These are phyloP conservation scores for Rhopalosiphum padi DNA, from an alignment of 1,140 invertebrate genomes.

Conservation along the genomic window DNA sequence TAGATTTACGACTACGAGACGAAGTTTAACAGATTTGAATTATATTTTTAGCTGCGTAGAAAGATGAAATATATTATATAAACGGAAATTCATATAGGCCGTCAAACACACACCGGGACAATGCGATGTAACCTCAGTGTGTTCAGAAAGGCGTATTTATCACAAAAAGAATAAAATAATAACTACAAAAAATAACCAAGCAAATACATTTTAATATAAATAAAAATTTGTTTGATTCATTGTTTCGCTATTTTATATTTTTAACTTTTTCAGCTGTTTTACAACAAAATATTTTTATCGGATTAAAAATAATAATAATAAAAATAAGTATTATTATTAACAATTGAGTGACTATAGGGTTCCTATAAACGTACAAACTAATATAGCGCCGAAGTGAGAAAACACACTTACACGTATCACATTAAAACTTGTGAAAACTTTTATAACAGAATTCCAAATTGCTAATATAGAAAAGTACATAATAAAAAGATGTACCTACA, in stretches of 20 bases:
- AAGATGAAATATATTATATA: background rate
- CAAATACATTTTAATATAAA: background rate
- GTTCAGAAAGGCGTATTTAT: background rate
- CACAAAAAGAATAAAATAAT: background rate
- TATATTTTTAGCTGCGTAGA: background rate
- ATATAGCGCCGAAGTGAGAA: background rate
- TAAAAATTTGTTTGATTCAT: background rate
- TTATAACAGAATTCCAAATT: background rate
- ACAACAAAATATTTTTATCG: background rate
- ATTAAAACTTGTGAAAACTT: slow-evolving; percentile 26
- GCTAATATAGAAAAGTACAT: slow-evolving; percentile 15
- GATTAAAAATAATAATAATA: background rate
- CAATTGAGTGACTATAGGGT: background rate
- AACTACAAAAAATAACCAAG: background rate
- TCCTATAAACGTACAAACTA: background rate
- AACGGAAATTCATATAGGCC: background rate
- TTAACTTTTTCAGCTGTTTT: background rate
- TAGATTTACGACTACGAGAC: background rate
- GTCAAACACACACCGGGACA: background rate
- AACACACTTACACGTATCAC: slow-evolving; percentile 15
- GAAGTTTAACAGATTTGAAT: background rate
- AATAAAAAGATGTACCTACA: background rate
- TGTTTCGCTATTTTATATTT: background rate
- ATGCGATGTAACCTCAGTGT: background rate
- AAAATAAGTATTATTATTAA: background rate